phyloP scores from a whole-genome alignment of 2,797 vertebrate species.

The Propithecus perrieri region DNA sequence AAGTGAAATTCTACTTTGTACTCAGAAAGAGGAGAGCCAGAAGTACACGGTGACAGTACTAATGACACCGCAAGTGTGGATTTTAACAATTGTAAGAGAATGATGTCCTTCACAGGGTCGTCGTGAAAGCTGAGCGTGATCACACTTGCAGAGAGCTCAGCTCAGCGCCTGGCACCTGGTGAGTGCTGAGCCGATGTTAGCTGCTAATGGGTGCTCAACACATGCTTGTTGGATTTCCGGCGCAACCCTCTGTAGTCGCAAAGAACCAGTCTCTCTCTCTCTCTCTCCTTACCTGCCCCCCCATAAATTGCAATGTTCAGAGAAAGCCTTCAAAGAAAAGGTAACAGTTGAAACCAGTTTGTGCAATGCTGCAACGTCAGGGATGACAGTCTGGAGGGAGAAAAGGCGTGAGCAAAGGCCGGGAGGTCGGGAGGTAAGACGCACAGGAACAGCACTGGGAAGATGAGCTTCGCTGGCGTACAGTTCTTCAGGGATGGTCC shows the following conservation, averaged over 20 bases:
- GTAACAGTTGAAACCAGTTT: rapidly evolving
- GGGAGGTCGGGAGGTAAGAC: not conserved
- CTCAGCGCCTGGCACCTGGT: not conserved
- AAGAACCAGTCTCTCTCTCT: not conserved
- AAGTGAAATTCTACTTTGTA: not conserved
- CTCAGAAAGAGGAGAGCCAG: not conserved
- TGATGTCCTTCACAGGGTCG: not conserved
- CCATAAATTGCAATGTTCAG: not conserved
- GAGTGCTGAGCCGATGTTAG: not conserved
- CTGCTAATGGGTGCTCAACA: not conserved
- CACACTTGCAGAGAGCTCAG: not conserved
- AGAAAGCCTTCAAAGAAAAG: not conserved
- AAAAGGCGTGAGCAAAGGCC: not conserved
- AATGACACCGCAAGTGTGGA: not conserved
- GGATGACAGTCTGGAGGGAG: rapidly evolving
- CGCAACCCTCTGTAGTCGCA: not conserved
- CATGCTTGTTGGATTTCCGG: not conserved
- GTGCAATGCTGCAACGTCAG: not conserved
- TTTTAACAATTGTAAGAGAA: not conserved
- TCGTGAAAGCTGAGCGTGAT: not conserved
- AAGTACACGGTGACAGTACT: not conserved
- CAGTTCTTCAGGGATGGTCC: not conserved
- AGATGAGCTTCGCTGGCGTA: rapidly evolving
- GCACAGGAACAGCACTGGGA: rapidly evolving
- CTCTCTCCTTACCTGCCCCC: not conserved